phyloP scores from a whole-genome alignment of 2,113 vertebrate species.

The Grallaria varia region DNA sequence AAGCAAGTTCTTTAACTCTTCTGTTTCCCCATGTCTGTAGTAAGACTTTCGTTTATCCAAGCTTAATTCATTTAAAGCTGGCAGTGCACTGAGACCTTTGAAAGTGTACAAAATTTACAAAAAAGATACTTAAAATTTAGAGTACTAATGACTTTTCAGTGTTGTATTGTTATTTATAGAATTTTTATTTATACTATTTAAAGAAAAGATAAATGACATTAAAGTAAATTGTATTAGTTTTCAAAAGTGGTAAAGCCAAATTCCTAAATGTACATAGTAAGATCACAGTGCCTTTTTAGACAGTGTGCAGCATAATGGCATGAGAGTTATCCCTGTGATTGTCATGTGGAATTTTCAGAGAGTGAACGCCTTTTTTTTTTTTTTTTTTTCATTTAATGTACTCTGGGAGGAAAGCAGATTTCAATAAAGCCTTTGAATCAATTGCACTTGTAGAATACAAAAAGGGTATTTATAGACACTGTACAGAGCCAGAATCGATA shows the following conservation, averaged over 20 bases:
- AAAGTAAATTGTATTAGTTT: not conserved
- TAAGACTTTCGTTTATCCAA: not conserved
- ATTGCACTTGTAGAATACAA: constrained; percentile 1
- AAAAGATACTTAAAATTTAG: not conserved
- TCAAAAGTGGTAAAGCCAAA: not conserved
- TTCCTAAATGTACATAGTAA: not conserved
- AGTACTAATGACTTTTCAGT: not conserved
- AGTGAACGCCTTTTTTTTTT: not conserved
- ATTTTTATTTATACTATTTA: not conserved
- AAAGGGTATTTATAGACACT: constrained; percentile 37
- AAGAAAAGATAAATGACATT: not conserved
- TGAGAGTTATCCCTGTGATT: constrained; percentile 18
- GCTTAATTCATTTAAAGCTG: not conserved
- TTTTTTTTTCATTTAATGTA: not conserved
- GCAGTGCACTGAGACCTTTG: not conserved
- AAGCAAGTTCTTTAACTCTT: not conserved
- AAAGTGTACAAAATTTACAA: not conserved
- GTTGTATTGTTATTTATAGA: not conserved
- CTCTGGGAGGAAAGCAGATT: constrained; percentile 18
- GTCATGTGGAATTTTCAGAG: constrained; percentile 31
- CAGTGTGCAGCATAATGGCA: not conserved
- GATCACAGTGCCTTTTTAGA: not conserved
- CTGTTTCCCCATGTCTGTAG: not conserved
- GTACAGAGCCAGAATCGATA: not conserved
- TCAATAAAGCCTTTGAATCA: constrained; percentile 45